phyloP scores from a whole-genome alignment of 2,888 invertebrate genomes.

The Cinara cedri region DNA sequence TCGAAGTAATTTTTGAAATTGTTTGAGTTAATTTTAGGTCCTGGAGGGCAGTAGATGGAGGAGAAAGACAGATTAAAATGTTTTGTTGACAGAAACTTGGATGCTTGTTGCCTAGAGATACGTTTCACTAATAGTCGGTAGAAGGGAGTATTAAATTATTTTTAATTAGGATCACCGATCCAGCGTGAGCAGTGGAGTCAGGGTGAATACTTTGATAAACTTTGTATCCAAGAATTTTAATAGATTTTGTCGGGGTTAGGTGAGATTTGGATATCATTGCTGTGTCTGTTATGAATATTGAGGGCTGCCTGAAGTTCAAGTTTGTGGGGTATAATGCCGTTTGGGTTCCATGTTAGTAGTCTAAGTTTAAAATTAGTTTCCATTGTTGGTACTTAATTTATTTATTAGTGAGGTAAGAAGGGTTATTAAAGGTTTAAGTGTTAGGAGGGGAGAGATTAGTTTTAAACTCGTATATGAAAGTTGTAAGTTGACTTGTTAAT shows the following conservation, averaged over 20 bases:
- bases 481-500: conserved; percentile 19
- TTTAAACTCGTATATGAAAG: neutral
- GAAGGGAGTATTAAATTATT: neutral
- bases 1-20: conserved; percentile 13
- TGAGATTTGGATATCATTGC: conserved; percentile 26
- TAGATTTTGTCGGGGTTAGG: conserved; percentile 25
- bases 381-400: conserved; percentile 11
- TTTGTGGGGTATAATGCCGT: conserved; percentile 11
- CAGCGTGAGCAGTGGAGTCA: neutral
- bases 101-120: conserved; percentile 22
- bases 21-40: conserved; percentile 20
- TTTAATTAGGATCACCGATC: neutral
- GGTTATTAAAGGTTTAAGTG: neutral
- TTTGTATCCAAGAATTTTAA: conserved; percentile 12
- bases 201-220: conserved; percentile 19
- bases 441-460: conserved; percentile 8
- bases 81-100: neutral
- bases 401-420: neutral
- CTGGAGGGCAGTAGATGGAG: conserved; percentile 33
- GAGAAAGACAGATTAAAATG: conserved; percentile 8
- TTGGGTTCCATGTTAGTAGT: conserved; percentile 36
- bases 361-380: neutral
- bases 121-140: neutral
- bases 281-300: neutral
- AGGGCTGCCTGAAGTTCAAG: conserved; percentile 14